phyloP scores from a whole-genome alignment of 1,140 invertebrate species.

The Camponotus vicinus region DNA sequence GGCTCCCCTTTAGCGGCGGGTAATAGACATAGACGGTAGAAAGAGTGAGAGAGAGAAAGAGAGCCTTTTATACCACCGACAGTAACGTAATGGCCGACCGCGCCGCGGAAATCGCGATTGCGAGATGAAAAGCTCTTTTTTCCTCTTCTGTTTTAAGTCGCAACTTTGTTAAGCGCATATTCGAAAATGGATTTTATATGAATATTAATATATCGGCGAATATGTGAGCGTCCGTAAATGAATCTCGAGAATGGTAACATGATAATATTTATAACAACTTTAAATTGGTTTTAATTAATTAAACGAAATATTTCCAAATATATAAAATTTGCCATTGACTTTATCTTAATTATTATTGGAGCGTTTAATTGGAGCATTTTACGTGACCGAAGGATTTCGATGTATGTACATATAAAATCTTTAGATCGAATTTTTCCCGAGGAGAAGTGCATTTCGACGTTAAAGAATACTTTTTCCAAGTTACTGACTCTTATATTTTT shows the following conservation, averaged over 20 bases:
- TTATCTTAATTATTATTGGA: not conserved
- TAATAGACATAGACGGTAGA: not conserved
- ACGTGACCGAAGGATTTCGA: conserved; percentile 3
- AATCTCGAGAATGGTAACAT: not conserved
- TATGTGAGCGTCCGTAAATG: not conserved
- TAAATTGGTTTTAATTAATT: conserved; percentile 16
- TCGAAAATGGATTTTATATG: not conserved
- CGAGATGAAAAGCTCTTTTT: conserved; percentile 26
- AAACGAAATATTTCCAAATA: not conserved
- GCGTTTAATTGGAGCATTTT: not conserved
- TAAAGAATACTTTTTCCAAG: conserved; percentile 40
- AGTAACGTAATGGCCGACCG: conserved; percentile 12
- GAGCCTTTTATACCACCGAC: conserved; percentile 39
- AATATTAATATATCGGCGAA: conserved; percentile 8
- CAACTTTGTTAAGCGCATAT: not conserved
- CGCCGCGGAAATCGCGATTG: conserved; percentile 46
- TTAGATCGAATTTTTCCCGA: not conserved
- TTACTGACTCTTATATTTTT: conserved; percentile 52
- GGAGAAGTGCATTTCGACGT: conserved; percentile 17
- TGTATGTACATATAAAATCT: not conserved
- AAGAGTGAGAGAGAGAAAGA: not conserved
- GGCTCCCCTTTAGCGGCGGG: conserved; percentile 14
- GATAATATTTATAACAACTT: not conserved
- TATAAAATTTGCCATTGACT: not conserved
- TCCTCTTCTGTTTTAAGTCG: not conserved